These are phyloP conservation scores for Oncorhynchus gorbuscha DNA, from an alignment of 2,113 vertebrate genomes.

Conservation along the genomic window DNA sequence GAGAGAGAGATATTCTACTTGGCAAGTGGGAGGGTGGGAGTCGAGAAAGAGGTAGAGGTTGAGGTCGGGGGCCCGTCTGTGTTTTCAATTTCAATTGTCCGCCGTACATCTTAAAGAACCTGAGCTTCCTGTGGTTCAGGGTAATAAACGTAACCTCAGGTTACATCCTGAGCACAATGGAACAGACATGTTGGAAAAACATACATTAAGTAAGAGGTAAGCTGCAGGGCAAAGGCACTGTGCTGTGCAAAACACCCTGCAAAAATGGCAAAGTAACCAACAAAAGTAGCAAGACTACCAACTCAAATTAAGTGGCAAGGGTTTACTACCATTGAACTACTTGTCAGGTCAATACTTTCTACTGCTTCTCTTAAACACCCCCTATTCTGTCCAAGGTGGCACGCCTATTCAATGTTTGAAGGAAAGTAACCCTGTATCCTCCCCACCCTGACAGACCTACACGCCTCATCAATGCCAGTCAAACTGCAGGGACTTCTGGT, in stretches of 20 bases:
- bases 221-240: neutral
- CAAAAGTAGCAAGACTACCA: neutral
- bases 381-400: neutral
- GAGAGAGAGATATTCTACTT: slow-evolving; percentile 46
- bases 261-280: neutral
- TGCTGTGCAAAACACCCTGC: slow-evolving; percentile 4
- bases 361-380: neutral
- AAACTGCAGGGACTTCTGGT: slow-evolving; percentile 39
- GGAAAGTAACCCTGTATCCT: slow-evolving; percentile 9
- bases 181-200: slow-evolving; percentile 31
- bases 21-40: slow-evolving; percentile 44
- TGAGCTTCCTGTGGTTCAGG: slow-evolving; percentile 50
- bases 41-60: slow-evolving; percentile 22
- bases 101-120: slow-evolving; percentile 34
- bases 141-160: slow-evolving; percentile 55
- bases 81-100: slow-evolving; percentile 66
- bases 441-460: slow-evolving; percentile 33
- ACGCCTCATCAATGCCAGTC: slow-evolving; percentile 44
- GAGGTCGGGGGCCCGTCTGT: slow-evolving; percentile 20
- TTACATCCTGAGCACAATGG: slow-evolving; percentile 43
- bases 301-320: neutral
- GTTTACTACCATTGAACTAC: slow-evolving; percentile 17
- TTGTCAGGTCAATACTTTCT: neutral
- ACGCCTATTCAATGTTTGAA: neutral
- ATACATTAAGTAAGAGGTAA: slow-evolving; percentile 18